phyloP scores from a whole-genome alignment of 2,888 invertebrate species.

The Pristionchus fissidentatus region DNA sequence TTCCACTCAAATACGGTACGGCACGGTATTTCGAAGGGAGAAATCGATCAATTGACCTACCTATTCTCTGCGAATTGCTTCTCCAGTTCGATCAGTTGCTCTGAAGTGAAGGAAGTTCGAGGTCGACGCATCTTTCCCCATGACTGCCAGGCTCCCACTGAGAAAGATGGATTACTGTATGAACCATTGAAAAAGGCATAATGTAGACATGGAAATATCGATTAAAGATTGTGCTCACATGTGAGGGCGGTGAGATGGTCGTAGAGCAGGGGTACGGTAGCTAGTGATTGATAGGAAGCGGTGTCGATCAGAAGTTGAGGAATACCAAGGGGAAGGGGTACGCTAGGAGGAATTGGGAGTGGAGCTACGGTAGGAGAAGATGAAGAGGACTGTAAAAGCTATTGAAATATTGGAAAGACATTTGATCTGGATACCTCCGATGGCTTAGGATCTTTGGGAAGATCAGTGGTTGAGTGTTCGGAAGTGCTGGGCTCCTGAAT shows the following conservation, averaged over 20 bases:
- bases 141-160: slow-evolving; percentile 74
- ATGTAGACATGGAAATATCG: not conserved
- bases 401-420: not conserved
- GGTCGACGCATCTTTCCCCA: slow-evolving; percentile 89
- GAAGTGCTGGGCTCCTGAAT: not conserved
- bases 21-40: no score
- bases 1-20: not conserved
- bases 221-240: slow-evolving; percentile 44
- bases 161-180: slow-evolving; percentile 36
- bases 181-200: not conserved
- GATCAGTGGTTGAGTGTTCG: not conserved
- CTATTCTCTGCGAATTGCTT: slow-evolving; percentile 96
- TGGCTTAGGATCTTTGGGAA: not conserved
- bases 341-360: not conserved
- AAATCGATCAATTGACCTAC: slow-evolving; percentile 11
- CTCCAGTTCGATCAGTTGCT: slow-evolving; percentile 95
- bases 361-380: slow-evolving; percentile 18
- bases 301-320: slow-evolving; percentile 1
- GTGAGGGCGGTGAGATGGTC: slow-evolving; percentile 63
- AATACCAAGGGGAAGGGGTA: slow-evolving; percentile 9
- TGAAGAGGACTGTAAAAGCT: not conserved
- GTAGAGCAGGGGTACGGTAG: slow-evolving; percentile 58
- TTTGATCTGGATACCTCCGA: not conserved
- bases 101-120: slow-evolving; percentile 96
- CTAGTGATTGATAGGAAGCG: not conserved